Evolutionary conservation across 2,797 vertebrate genomes (phyloP), one percentile per base, ranked within the genome.

Genomic region (Cichlasoma orientale): DNA sequence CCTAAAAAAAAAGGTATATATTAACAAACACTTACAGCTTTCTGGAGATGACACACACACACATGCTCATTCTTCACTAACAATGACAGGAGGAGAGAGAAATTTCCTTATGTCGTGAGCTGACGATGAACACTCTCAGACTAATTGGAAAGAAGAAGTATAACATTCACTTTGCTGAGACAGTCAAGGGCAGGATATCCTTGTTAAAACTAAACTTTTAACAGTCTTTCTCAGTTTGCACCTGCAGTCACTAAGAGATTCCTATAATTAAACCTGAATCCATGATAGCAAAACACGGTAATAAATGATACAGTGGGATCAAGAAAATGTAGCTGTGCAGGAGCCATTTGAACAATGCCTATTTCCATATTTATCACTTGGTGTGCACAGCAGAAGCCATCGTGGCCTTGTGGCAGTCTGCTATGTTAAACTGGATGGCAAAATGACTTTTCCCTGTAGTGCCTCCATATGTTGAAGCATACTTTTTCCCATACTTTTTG

Each of bases 111-210:
- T 68, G 25, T 50, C 19, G 10, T 68, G 44, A 50, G 63, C 1
- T 1, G 63, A 66, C 5, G 38, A 25, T 66, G 59, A 68, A 50
- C 19, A 68, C 1, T 13, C 44, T 3, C 63, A 50, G 41, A 50
- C 41, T 68, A 68, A 68, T 68, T 68, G 41, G 63, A 68, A 68
- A 68, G 63, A 29, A 68, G 16, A 68, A 29, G 10, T 50, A 68
- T n/a, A 50, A 29, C 2, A 29, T 7, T 68, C 44, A 29, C 41
- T 66, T 47, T 66, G 38, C 61, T 19, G 41, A 66, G 41, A 66
- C 38, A 63, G 41, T n/a, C 41, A 50, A 68, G 44, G 44, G 50
- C 6, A 1, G 41, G 27, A 44, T n/a, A 29, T 13, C 44, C 63
- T 68, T 29, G 44, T 50, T 50, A 29, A 68, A 68, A 68, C 25